Evolutionary conservation across 2,888 invertebrate genomes (phyloP).

Genomic region (Epistrophe grossulariae): DNA sequence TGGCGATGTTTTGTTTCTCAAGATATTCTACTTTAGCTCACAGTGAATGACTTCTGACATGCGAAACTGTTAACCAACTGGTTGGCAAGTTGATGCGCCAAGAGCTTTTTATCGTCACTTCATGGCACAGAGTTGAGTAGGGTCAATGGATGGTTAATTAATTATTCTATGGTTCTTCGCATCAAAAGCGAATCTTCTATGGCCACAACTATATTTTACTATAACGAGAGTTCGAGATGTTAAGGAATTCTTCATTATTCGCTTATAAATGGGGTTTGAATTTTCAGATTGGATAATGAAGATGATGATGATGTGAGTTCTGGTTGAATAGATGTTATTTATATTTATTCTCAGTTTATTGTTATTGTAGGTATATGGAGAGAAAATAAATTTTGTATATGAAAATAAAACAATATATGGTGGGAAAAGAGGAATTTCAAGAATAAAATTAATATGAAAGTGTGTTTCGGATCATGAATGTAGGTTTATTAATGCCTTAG

Average conservation of each 20-base stretch:
- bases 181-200: constrained; percentile 17
- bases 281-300: not conserved
- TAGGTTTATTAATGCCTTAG: not conserved
- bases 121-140: constrained; percentile 43
- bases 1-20: not conserved
- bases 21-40: constrained; percentile 8
- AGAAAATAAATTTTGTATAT: not conserved
- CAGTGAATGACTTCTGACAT: constrained; percentile 71
- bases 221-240: constrained; percentile 12
- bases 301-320: not conserved
- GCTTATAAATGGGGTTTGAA: not conserved
- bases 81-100: constrained; percentile 79
- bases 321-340: not conserved
- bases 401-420: constrained; percentile 1
- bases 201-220: not conserved
- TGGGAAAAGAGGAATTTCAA: not conserved
- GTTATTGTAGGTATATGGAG: not conserved
- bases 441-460: constrained; percentile 3
- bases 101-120: constrained; percentile 82
- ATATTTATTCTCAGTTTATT: not conserved
- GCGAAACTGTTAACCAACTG: constrained; percentile 79
- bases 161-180: constrained; percentile 70
- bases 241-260: constrained; percentile 13
- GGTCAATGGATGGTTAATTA: constrained; percentile 74
- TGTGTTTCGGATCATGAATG: not conserved